Evolutionary conservation across 2,113 vertebrate species (phyloP).

Genomic region (Mixornis gularis): DNA sequence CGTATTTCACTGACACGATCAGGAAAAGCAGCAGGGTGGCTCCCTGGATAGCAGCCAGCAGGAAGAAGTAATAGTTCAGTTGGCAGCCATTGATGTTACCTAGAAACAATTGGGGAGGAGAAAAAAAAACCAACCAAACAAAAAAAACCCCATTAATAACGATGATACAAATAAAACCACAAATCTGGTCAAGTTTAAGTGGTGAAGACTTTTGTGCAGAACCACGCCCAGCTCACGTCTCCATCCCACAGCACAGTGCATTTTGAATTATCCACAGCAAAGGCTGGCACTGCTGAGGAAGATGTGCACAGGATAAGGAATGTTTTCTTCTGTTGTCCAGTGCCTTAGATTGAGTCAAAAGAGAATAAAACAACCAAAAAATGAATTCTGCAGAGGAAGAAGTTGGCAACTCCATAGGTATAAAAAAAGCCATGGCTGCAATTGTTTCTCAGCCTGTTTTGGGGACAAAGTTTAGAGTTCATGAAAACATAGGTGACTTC

Average conservation of each 20-base stretch:
- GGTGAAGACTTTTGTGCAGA: neutral
- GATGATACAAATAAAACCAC: neutral
- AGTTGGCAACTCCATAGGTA: neutral
- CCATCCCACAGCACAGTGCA: neutral
- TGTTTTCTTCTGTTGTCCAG: neutral
- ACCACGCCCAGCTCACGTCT: neutral
- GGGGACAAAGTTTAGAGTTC: neutral
- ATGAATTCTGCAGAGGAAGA: neutral
- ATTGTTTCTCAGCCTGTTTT: neutral
- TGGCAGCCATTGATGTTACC: constrained; percentile 93
- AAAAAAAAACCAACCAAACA: neutral
- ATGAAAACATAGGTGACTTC: neutral
- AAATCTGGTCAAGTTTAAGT: neutral
- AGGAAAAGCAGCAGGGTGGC: constrained; percentile 89
- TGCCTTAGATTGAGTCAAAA: neutral
- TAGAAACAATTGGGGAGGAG: constrained; percentile 29
- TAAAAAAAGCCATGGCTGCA: neutral
- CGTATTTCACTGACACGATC: constrained; percentile 87
- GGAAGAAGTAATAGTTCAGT: constrained; percentile 94
- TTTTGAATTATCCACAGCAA: neutral
- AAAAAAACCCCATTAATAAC: neutral
- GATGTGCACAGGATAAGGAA: neutral
- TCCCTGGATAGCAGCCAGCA: constrained; percentile 91
- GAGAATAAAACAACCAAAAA: neutral
- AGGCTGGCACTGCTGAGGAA: neutral